Evolutionary conservation across 2,888 invertebrate species (phyloP).

Genomic region (Asteroscopus sphinx): DNA sequence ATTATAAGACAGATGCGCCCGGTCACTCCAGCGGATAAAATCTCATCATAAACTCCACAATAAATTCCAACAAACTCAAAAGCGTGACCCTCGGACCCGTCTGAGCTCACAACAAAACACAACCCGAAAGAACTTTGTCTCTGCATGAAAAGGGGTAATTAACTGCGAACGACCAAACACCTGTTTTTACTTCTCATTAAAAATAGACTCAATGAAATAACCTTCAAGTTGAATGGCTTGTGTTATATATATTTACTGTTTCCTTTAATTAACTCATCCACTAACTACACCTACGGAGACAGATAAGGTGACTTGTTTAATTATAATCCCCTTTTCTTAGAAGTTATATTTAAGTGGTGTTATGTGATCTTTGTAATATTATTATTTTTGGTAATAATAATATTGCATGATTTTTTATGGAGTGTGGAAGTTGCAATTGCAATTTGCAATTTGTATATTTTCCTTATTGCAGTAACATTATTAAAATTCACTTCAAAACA

Average conservation of each 20-base stretch:
- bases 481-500: too few species aligned
- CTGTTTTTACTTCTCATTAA: conserved; percentile 29
- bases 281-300: conserved; percentile 7
- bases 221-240: conserved; percentile 3
- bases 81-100: too few species aligned
- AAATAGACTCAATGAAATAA: conserved; percentile 33
- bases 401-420: too few species aligned
- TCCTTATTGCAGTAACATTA: too few species aligned
- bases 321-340: conserved; percentile 5
- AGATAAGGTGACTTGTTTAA: conserved; percentile 5
- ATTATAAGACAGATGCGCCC: too few species aligned
- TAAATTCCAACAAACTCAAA: too few species aligned
- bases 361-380: too few species aligned
- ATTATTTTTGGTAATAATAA: too few species aligned
- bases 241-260: conserved; percentile 23
- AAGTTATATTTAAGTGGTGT: background rate
- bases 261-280: conserved; percentile 7
- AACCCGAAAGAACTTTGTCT: conserved; percentile 16
- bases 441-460: too few species aligned
- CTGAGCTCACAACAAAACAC: background rate
- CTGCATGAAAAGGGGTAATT: conserved; percentile 41
- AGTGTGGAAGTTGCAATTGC: too few species aligned
- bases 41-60: too few species aligned
- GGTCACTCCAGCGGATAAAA: too few species aligned
- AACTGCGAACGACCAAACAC: conserved; percentile 18